These are phyloP conservation scores for Drosophila borborema DNA, from an alignment of 2,888 invertebrate species.

Conservation along the genomic window DNA sequence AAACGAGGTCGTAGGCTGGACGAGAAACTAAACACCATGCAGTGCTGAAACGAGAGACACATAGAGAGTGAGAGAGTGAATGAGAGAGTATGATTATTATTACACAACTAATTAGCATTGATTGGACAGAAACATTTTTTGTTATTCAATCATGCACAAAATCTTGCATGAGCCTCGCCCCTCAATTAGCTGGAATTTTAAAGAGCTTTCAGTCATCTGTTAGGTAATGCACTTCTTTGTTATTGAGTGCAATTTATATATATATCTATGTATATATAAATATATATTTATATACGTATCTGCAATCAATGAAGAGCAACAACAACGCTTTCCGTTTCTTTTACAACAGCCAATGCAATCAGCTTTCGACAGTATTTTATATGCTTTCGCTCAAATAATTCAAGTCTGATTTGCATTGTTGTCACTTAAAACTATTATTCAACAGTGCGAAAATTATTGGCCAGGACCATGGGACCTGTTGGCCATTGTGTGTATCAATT, in stretches of 20 bases:
- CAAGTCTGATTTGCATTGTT: constrained; percentile 1
- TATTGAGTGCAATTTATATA: no score
- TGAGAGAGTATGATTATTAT: constrained; percentile 22
- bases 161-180: not conserved
- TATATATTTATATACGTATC: not conserved
- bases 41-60: constrained; percentile 32
- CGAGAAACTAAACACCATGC: not conserved
- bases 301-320: not conserved
- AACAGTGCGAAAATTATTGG: not conserved
- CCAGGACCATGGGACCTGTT: not conserved
- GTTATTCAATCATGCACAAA: constrained; percentile 23
- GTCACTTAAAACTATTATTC: not conserved
- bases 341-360: constrained; percentile 8
- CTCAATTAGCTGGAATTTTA: not conserved
- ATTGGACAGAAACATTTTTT: not conserved
- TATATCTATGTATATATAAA: not conserved
- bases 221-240: not conserved
- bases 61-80: not conserved
- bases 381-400: not conserved
- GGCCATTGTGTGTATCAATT: no score
- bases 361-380: not conserved
- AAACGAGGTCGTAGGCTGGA: not conserved
- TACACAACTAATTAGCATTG: constrained; percentile 41
- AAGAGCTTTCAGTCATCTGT: not conserved
- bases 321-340: not conserved